Evolutionary conservation across 2,797 vertebrate genomes (phyloP), one percentile per base, ranked within the genome.

Genomic region (Myripristis jacobus): DNA sequence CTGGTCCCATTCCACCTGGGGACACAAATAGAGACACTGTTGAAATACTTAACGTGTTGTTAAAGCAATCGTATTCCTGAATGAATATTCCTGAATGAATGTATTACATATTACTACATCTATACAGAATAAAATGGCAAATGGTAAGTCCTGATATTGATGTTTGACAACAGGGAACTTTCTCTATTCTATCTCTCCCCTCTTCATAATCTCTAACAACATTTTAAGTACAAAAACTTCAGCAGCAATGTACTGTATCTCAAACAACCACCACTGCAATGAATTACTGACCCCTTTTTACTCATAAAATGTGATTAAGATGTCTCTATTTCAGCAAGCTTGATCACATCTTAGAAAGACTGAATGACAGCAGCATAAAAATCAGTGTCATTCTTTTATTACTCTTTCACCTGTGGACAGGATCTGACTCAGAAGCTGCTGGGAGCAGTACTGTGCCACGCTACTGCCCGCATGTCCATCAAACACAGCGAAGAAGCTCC

Each of bases 401-500:
- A 54, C 5, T 76, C 6, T 51, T 36, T 91, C 77, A 94, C 93
- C 81, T 85, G 87, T 89, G 38, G 82, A 86, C 73, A 94, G 71
- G 7, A 95, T 90, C 79, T 94, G 93, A 59, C 91, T 92, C 47
- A 95, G 93, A 29, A 96, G 91, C 73, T 95, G 93, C 73, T 91
- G 88, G 8, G 95, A 95, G 76, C 94, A 94, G 78, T 95, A 89
- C 51, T 93, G 93, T 7, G 95, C 94, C 59, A 94, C 95, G 0
- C 56, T 82, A 73, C 84, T 90, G 7, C 95, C 94, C 0, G 94
- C 93, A 3, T 95, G 95, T 1, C 95, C 93, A 16, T 96, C 95
- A 0, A 93, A 95, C 43, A 96, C 94, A 0, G 95, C 94, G 5
- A 94, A 95, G 87, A 95, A 96, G 70, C 90, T 93, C 95, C 95